phyloP scores from a whole-genome alignment of 2,888 invertebrate species.

The Pristionchus mayeri region DNA sequence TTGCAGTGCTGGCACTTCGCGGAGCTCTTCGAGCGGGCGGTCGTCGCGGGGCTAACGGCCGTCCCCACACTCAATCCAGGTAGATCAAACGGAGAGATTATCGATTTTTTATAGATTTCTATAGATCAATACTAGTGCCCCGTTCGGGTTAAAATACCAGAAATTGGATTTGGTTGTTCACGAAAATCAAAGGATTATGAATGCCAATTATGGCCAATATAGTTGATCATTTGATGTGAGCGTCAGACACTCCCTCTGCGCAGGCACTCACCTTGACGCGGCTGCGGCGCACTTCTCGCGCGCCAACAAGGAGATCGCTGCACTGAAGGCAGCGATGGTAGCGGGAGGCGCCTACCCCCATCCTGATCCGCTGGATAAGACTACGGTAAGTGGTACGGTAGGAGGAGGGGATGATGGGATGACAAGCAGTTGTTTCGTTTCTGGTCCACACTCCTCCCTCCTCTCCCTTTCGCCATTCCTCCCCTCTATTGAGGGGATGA shows the following conservation, averaged over 20 bases:
- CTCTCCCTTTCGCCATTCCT: too few relatives aligned
- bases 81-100: neutral
- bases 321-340: slow-evolving; percentile 43
- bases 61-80: slow-evolving; percentile 95
- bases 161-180: too few relatives aligned
- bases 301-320: slow-evolving; percentile 63
- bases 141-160: too few relatives aligned
- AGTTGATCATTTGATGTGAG: too few relatives aligned
- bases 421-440: too few relatives aligned
- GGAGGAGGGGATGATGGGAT: neutral
- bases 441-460: too few relatives aligned
- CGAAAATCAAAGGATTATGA: neutral
- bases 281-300: slow-evolving; percentile 83
- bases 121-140: too few relatives aligned
- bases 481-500: too few relatives aligned
- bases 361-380: slow-evolving; percentile 58
- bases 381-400: slow-evolving; percentile 48
- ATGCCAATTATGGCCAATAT: too few relatives aligned
- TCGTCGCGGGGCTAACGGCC: slow-evolving; percentile 90
- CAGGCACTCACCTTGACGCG: slow-evolving; percentile 91
- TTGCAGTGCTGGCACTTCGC: slow-evolving; percentile 84
- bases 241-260: neutral
- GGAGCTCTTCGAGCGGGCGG: slow-evolving; percentile 95
- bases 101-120: neutral
- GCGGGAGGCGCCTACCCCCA: slow-evolving; percentile 52